These are phyloP conservation scores for Aporophyla lueneburgensis DNA, from an alignment of 2,888 invertebrate species.

Conservation along the genomic window DNA sequence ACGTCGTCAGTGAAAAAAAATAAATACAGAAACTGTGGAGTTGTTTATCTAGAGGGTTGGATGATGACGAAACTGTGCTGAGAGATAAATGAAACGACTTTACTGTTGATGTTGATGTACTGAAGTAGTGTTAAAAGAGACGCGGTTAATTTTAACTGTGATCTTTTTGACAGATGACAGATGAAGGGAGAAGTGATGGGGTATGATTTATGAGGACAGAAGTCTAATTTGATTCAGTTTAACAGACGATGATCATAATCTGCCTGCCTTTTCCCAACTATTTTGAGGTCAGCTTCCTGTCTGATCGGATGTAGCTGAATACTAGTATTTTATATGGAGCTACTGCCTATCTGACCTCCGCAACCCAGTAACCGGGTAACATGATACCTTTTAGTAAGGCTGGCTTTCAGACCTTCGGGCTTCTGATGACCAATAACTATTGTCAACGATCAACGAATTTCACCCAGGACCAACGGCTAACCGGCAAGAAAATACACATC, in stretches of 20 bases:
- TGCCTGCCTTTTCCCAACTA: no score
- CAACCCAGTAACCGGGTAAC: not conserved
- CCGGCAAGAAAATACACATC: not conserved
- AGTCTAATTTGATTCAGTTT: not conserved
- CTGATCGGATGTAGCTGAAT: no score
- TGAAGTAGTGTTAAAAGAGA: conserved; percentile 51
- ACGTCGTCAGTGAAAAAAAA: conserved; percentile 40
- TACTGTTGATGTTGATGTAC: conserved; percentile 63
- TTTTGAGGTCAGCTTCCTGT: no score
- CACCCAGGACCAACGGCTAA: not conserved
- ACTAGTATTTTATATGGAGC: no score
- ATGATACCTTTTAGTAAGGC: not conserved
- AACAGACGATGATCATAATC: not conserved
- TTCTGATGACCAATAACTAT: not conserved
- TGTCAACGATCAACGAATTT: not conserved
- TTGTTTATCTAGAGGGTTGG: conserved; percentile 61
- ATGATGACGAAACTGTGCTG: conserved; percentile 62
- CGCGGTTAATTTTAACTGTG: conserved; percentile 16
- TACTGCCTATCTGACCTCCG: no score
- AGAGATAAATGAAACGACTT: conserved; percentile 61
- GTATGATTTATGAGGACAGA: not conserved
- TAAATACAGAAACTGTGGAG: conserved; percentile 43
- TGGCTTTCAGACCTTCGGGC: not conserved
- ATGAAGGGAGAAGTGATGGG: not conserved
- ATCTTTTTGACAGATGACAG: conserved; percentile 40